Evolutionary conservation across 1,140 invertebrate genomes (phyloP), one percentile per base, ranked within the genome.

Genomic region (Asbolus verrucosus): DNA sequence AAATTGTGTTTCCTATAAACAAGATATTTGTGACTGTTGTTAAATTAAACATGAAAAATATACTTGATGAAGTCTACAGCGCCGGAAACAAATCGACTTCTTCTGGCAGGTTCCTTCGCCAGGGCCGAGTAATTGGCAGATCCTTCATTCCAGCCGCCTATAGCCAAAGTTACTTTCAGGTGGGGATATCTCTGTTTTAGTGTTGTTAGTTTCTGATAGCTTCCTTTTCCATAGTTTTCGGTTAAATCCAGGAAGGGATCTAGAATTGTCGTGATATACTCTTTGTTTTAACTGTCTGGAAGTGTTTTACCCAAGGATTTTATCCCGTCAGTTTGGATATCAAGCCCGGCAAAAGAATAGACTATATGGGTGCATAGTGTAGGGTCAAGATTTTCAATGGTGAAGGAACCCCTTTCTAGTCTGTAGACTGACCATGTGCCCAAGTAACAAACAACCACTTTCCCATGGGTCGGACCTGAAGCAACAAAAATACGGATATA

Each of bases 91-190:
- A 95, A 95, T 16, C 76, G 82, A 4, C 81, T 79, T 65, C 93
- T 85, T 4, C 81, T 80, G 1, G 81, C 77, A 0, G 85, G 78
- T 63, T 85, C 85, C 3, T 84, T 82, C 0, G 90, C 91, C 84
- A 96, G 86, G 0, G 81, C 83, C 0, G 93, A 95, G 79, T 93
- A 96, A 75, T 93, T 93, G 13, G 77, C 75, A 0, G 92, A 93
- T 0, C 92, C 93, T 81, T 95, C 92, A 76, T 94, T 94, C 93
- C 93, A 95, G 0, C 94, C 94, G 0, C 94, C 94, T 31, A 96
- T 91, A 5, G 92, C 93, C 1, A 96, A 74, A 0, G 89, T 86
- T 0, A 93, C 85, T 80, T 93, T 94, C 1, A 96, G 78, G 71
- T 89, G 85, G 0, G 92, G 91, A 82, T 94, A 89, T 6, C 83